These are phyloP conservation scores for Malurus leucopterus DNA, from an alignment of 2,797 vertebrate genomes.

Conservation along the genomic window DNA sequence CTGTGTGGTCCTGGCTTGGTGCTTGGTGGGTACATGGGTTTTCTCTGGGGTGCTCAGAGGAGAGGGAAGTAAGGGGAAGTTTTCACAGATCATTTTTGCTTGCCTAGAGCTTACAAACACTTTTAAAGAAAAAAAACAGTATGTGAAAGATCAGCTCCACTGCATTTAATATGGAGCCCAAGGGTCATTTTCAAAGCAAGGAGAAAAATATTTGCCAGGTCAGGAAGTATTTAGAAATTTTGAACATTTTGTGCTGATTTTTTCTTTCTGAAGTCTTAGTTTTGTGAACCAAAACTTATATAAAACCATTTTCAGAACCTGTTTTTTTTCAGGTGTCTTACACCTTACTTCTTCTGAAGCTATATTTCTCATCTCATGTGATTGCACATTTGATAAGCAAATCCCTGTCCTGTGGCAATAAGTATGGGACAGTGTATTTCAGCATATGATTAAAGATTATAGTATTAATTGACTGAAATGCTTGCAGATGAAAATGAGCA, in stretches of 20 bases:
- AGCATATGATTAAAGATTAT: not conserved
- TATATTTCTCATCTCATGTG: not conserved
- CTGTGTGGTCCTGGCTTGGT: fast-evolving
- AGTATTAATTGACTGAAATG: not conserved
- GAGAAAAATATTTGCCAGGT: not conserved
- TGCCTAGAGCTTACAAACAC: not conserved
- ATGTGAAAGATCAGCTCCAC: not conserved
- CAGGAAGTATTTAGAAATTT: not conserved
- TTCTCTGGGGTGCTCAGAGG: not conserved
- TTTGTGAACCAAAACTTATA: not conserved
- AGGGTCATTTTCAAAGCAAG: not conserved
- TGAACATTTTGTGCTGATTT: not conserved
- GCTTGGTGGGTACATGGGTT: not conserved
- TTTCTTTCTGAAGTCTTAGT: not conserved
- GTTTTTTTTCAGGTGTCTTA: not conserved
- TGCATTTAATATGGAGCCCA: fast-evolving
- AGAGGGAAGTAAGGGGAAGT: fast-evolving
- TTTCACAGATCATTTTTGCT: not conserved
- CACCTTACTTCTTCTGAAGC: not conserved
- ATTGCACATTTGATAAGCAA: not conserved
- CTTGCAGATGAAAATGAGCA: not conserved
- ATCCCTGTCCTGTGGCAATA: not conserved
- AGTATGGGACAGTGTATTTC: not conserved
- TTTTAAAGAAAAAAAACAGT: not conserved
- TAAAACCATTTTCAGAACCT: not conserved